A percentile compares a stretch with the other conserved stretches of the same genome.
phyloP scores from a whole-genome alignment of 1,140 invertebrate genomes.

The Phenacoccus solenopsis region DNA sequence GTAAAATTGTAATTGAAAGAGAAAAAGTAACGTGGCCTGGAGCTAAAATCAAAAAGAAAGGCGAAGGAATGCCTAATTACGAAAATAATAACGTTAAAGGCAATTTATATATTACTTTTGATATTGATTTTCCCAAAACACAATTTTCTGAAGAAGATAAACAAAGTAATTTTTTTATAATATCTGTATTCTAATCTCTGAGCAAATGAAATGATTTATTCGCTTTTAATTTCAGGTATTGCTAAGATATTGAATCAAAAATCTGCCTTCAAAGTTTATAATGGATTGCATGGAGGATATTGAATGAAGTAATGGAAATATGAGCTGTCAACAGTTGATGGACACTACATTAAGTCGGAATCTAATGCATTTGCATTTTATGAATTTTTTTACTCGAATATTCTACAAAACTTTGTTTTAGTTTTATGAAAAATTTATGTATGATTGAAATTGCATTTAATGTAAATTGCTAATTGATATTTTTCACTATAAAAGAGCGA shows the following conservation, averaged over 20 bases:
- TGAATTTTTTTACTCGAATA: no score
- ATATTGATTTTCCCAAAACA: constrained; percentile 93
- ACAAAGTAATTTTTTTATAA: constrained; percentile 50
- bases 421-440: no score
- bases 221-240: constrained; percentile 46
- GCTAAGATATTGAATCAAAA: constrained; percentile 50
- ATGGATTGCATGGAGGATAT: constrained; percentile 41
- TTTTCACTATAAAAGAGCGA: no score
- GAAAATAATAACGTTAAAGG: constrained; percentile 95
- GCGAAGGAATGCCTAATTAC: constrained; percentile 98
- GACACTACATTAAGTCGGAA: no score
- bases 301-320: background rate
- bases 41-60: constrained; percentile 87
- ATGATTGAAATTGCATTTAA: no score
- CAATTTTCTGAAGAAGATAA: constrained; percentile 73
- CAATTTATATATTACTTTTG: constrained; percentile 91
- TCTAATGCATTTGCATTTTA: no score
- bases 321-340: background rate
- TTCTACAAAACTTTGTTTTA: no score
- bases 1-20: constrained; percentile 70
- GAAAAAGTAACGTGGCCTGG: constrained; percentile 98
- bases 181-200: background rate
- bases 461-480: no score
- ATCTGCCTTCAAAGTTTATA: constrained; percentile 57
- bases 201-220: constrained; percentile 12